phyloP scores from a whole-genome alignment of 2,797 vertebrate genomes.

The Apogon hyalosoma region DNA sequence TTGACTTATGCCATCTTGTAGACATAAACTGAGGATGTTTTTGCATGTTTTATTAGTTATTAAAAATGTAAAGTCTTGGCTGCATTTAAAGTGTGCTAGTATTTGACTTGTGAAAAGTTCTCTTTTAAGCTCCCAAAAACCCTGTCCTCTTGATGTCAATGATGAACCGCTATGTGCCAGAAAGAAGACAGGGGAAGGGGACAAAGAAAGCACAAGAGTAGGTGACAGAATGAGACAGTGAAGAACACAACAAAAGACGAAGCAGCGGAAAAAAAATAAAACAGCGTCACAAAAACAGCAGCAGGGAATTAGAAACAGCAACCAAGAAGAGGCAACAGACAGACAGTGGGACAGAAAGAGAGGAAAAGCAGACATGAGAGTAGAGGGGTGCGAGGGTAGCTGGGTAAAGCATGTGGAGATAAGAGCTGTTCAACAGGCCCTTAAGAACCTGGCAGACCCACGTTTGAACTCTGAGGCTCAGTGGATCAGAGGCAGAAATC shows the following conservation, averaged over 20 bases:
- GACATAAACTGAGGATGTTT: conserved; percentile 1
- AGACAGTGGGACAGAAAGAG: conserved; percentile 13
- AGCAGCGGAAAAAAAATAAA: background rate
- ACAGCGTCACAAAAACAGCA: background rate
- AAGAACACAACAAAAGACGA: background rate
- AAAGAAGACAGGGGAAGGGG: background rate
- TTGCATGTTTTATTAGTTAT: background rate
- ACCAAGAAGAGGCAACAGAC: background rate
- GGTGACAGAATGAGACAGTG: background rate
- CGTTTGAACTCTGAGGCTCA: conserved; percentile 63
- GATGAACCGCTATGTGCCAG: background rate
- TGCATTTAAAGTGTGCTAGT: background rate
- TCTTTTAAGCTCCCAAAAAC: conserved; percentile 1
- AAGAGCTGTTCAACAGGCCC: conserved; percentile 59
- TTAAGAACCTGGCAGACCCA: conserved; percentile 61
- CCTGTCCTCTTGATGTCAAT: background rate
- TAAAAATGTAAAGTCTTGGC: no score
- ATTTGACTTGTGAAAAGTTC: background rate
- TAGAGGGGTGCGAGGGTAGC: conserved; percentile 33
- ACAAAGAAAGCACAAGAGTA: background rate
- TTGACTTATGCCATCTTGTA: background rate
- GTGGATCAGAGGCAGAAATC: conserved; percentile 65
- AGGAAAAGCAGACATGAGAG: conserved; percentile 27
- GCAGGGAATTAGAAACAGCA: conserved; percentile 9
- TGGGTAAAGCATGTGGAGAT: conserved; percentile 54